phyloP scores from a whole-genome alignment of 2,797 vertebrate genomes.

The Malacoctenus gilli region DNA sequence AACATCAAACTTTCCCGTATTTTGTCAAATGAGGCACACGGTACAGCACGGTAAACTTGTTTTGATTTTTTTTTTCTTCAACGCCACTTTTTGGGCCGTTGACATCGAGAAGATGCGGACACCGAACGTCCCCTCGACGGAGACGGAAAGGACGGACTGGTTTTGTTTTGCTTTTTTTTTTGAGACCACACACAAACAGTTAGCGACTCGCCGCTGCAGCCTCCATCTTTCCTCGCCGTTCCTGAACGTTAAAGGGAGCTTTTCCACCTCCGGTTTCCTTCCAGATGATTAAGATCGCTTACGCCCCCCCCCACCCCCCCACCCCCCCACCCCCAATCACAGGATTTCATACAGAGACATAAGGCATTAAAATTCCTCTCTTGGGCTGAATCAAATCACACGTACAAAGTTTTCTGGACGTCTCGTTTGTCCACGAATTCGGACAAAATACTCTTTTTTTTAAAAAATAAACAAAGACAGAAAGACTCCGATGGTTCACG shows the following conservation, averaged over 20 bases:
- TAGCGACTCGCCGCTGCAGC: conserved; percentile 42
- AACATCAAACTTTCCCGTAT: conserved; percentile 36
- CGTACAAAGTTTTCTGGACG: conserved; percentile 24
- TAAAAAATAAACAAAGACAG: conserved; percentile 13
- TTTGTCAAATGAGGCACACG: conserved; percentile 72
- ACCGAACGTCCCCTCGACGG: conserved; percentile 21
- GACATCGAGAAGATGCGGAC: conserved; percentile 66
- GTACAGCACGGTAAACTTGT: conserved; percentile 73
- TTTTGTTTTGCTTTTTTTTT: conserved; percentile 14
- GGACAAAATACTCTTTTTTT: no score
- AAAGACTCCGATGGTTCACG: conserved; percentile 23
- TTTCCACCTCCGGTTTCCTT: conserved; percentile 16
- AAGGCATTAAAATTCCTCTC: conserved; percentile 62
- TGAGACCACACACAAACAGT: conserved; percentile 48
- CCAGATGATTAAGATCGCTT: conserved; percentile 38
- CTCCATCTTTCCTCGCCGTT: conserved; percentile 12
- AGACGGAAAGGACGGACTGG: conserved; percentile 38
- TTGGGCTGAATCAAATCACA: background rate
- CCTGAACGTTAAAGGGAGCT: conserved; percentile 68
- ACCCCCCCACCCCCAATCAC: conserved; percentile 7
- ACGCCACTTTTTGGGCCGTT: conserved; percentile 70
- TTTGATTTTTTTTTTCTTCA: conserved; percentile 59
- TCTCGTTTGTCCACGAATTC: conserved; percentile 25
- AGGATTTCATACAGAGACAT: conserved; percentile 44
- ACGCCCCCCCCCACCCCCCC: conserved; percentile 2